phyloP scores from a whole-genome alignment of 2,797 vertebrate genomes.

The Helarctos malayanus region DNA sequence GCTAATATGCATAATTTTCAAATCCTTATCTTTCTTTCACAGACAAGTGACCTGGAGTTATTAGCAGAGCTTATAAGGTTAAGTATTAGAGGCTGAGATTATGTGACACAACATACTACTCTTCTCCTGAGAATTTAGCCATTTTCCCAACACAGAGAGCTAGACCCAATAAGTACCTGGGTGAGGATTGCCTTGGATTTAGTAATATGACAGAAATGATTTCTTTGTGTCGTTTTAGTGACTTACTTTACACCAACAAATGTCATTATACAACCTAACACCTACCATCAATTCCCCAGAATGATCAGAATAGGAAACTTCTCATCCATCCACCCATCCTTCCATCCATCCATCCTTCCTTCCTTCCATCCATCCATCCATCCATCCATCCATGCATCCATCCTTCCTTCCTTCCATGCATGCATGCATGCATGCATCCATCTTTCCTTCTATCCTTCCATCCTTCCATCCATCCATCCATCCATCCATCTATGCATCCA shows the following conservation, averaged over 20 bases:
- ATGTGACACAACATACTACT: slow-evolving; percentile 67
- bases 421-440: neutral
- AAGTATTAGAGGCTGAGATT: slow-evolving; percentile 83
- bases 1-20: slow-evolving; percentile 85
- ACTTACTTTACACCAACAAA: slow-evolving; percentile 53
- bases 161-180: slow-evolving; percentile 77
- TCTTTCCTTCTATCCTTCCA: too few relatives aligned
- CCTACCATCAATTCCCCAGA: neutral
- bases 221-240: slow-evolving; percentile 28
- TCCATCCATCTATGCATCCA: too few relatives aligned
- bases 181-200: slow-evolving; percentile 81
- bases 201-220: neutral
- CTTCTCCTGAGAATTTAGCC: slow-evolving; percentile 74
- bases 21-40: slow-evolving; percentile 87
- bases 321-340: neutral
- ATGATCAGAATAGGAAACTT: neutral
- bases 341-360: neutral
- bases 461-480: too few relatives aligned
- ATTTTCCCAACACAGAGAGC: slow-evolving; percentile 69
- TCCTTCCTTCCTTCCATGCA: too few relatives aligned
- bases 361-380: neutral
- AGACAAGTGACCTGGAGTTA: slow-evolving; percentile 88
- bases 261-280: neutral
- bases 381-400: neutral
- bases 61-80: slow-evolving; percentile 85